Percentiles rank a stretch among this genome's conserved stretches.
Conservation (phyloP, 1,140 invertebrate genomes). For the Triops longicaudatus region DNA sequence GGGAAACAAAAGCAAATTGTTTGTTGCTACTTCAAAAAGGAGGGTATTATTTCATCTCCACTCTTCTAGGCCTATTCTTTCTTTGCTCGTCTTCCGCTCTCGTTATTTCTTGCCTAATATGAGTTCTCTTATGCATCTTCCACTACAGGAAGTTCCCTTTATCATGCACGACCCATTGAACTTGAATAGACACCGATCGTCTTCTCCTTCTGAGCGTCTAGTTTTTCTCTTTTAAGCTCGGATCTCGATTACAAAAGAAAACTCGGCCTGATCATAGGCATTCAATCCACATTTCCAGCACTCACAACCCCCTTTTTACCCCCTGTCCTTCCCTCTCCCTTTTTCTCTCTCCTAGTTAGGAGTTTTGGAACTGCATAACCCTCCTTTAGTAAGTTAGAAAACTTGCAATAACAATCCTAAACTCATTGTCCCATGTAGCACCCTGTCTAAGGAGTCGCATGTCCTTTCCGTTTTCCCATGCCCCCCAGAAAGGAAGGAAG, state of each 20-base stretch:
- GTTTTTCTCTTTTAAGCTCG: not conserved
- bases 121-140: conserved; percentile 12
- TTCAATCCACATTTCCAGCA: not conserved
- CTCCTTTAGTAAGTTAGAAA: not conserved
- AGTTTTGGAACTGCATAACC: not conserved
- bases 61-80: not conserved
- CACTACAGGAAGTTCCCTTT: conserved; percentile 11
- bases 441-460: not conserved
- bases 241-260: conserved; percentile 13
- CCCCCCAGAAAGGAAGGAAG: not conserved
- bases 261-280: not conserved
- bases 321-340: not conserved
- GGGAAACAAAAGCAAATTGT: no score
- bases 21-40: no score
- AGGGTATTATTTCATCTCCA: not conserved
- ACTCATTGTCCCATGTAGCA: not conserved
- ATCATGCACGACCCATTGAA: conserved; percentile 6
- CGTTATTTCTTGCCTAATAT: not conserved
- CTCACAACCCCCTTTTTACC: not conserved
- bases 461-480: not conserved
- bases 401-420: not conserved
- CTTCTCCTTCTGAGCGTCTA: not conserved
- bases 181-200: conserved; percentile 2
- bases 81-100: not conserved
- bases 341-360: not conserved